Percentiles rank a stretch among this genome's conserved stretches.
phyloP scores from a whole-genome alignment of 2,888 invertebrate genomes.

The Agrotis exclamationis region DNA sequence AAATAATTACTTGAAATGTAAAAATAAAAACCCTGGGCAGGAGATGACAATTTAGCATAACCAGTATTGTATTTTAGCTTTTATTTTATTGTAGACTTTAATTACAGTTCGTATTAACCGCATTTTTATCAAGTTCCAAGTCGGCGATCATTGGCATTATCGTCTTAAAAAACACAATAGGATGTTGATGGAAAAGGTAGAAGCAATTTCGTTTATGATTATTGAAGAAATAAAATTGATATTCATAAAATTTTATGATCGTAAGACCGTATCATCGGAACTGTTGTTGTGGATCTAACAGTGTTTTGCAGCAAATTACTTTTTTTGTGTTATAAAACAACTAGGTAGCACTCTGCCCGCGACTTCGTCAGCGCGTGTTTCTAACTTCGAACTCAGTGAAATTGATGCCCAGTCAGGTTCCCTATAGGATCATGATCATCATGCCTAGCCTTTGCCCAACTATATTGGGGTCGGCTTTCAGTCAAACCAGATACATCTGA shows the following conservation, averaged over 20 bases:
- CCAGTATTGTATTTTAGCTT: conserved; percentile 27
- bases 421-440: too few relatives aligned
- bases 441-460: too few relatives aligned
- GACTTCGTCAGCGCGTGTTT: too few relatives aligned
- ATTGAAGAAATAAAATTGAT: conserved; percentile 42
- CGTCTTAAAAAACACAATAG: conserved; percentile 10
- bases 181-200: conserved; percentile 1
- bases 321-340: conserved; percentile 3
- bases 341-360: too few relatives aligned
- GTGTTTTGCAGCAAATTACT: background rate
- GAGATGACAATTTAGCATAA: conserved; percentile 14
- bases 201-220: conserved; percentile 58
- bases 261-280: conserved; percentile 24
- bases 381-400: too few relatives aligned
- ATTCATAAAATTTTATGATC: conserved; percentile 64
- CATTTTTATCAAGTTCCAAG: conserved; percentile 9
- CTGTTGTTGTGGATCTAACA: conserved; percentile 4
- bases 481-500: too few relatives aligned
- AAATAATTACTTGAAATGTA: conserved; percentile 19
- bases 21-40: conserved; percentile 11
- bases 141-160: conserved; percentile 23
- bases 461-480: too few relatives aligned
- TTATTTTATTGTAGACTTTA: conserved; percentile 10
- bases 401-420: too few relatives aligned
- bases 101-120: conserved; percentile 11